A percentile compares a stretch with the other conserved stretches of the same genome.
phyloP scores from a whole-genome alignment of 2,113 vertebrate genomes.

The Erpornis zantholeuca region DNA sequence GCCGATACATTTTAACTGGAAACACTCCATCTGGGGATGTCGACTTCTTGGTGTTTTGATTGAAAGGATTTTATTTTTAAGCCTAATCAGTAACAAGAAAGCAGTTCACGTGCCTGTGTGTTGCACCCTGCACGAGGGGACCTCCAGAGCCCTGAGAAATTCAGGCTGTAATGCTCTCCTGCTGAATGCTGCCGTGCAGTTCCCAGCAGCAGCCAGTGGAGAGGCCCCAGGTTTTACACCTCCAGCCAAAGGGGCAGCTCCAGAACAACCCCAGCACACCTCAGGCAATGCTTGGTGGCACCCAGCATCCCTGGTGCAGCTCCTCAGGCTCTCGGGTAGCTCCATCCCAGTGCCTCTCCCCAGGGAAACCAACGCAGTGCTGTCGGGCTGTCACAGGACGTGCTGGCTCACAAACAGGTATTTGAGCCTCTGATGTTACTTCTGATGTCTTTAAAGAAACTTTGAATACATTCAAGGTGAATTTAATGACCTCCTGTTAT shows the following conservation, averaged over 20 bases:
- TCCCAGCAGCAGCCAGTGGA: neutral
- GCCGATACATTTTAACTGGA: slow-evolving; percentile 6
- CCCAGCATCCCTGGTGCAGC: neutral
- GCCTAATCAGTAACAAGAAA: neutral
- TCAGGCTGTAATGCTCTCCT: neutral
- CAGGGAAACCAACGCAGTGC: neutral
- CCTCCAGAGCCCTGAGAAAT: neutral
- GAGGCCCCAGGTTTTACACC: neutral
- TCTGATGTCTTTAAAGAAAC: slow-evolving; percentile 38
- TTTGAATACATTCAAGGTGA: slow-evolving; percentile 53
- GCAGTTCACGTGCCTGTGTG: neutral
- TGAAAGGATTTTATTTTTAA: neutral
- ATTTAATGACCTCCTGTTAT: slow-evolving; percentile 59
- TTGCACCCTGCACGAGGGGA: neutral
- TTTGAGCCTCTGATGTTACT: neutral
- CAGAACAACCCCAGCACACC: neutral
- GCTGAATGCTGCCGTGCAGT: neutral
- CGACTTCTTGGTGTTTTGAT: neutral
- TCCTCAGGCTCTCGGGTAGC: neutral
- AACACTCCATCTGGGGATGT: neutral
- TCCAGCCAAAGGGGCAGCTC: neutral
- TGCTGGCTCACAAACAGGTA: neutral
- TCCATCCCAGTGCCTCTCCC: neutral
- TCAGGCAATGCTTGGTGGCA: neutral
- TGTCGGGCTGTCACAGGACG: neutral